Evolutionary conservation across 2,797 vertebrate genomes (phyloP).

Genomic region (Acanthurus lineatus): DNA sequence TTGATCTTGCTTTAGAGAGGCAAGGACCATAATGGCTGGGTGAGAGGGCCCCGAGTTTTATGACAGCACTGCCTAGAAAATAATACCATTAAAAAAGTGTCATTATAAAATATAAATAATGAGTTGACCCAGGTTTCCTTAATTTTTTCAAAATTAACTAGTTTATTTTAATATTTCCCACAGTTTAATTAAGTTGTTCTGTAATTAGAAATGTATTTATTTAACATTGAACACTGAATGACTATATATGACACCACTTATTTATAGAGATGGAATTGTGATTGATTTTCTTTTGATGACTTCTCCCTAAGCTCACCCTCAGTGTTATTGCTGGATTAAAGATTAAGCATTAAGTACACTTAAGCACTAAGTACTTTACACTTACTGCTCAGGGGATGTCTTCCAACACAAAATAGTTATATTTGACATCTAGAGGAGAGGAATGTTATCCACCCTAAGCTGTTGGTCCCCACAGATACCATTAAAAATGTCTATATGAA

Average conservation of each 20-base stretch:
- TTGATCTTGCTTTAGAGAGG: neutral
- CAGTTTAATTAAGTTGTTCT: neutral
- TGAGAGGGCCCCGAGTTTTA: neutral
- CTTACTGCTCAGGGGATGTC: conserved; percentile 60
- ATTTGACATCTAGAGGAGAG: conserved; percentile 49
- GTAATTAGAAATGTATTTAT: neutral
- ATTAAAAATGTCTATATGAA: conserved; percentile 24
- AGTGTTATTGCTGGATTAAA: conserved; percentile 66
- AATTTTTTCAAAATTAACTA: neutral
- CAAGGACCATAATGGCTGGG: neutral
- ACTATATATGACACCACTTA: neutral
- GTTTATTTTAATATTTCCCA: neutral
- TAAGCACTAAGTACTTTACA: conserved; percentile 67
- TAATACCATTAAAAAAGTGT: neutral
- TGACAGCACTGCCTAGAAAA: neutral
- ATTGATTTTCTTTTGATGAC: conserved; percentile 56
- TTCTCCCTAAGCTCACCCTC: conserved; percentile 48
- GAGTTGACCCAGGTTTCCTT: neutral
- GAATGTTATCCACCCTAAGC: conserved; percentile 25
- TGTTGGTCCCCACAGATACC: conserved; percentile 38
- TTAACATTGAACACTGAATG: conserved; percentile 13
- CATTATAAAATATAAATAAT: neutral
- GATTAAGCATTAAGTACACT: conserved; percentile 66
- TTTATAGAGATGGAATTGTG: conserved; percentile 33
- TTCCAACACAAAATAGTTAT: conserved; percentile 46